A percentile compares a stretch with the other conserved stretches of the same genome.
These are phyloP conservation scores for Phyllostomus discolor DNA, from an alignment of 2,113 vertebrate species.

Conservation along the genomic window DNA sequence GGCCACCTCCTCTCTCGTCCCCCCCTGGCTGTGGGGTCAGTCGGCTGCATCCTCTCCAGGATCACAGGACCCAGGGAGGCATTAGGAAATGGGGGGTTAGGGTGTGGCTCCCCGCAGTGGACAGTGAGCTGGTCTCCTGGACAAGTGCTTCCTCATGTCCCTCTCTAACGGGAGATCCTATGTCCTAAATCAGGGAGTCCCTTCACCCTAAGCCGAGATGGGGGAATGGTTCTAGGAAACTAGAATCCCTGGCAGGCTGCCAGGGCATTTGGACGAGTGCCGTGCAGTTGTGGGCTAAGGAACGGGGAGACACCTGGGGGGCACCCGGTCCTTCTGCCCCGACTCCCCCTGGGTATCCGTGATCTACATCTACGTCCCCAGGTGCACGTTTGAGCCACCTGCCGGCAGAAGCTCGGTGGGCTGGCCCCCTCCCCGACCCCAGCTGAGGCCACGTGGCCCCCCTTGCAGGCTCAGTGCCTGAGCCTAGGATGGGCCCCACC, in stretches of 20 bases:
- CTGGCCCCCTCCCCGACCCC: background rate
- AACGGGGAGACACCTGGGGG: background rate
- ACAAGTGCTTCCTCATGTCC: background rate
- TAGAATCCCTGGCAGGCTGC: background rate
- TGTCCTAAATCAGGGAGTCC: background rate
- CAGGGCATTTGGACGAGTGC: background rate
- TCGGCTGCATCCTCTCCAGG: background rate
- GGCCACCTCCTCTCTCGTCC: fast-evolving
- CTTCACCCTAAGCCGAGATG: background rate
- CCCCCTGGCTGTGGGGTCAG: background rate
- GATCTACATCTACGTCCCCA: background rate
- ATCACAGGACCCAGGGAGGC: background rate
- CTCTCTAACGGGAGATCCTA: background rate
- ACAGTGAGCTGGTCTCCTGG: background rate
- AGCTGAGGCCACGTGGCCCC: background rate
- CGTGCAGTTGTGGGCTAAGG: background rate
- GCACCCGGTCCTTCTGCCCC: too few relatives aligned
- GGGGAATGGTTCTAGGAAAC: background rate
- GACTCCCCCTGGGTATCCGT: background rate
- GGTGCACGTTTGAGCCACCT: fast-evolving
- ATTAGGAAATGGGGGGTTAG: background rate
- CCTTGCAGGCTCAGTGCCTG: background rate
- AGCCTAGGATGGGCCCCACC: background rate
- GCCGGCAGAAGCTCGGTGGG: background rate
- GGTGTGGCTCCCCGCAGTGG: background rate